Evolutionary conservation across 2,113 vertebrate genomes (phyloP).

Genomic region (Chlamydotis undulata): DNA sequence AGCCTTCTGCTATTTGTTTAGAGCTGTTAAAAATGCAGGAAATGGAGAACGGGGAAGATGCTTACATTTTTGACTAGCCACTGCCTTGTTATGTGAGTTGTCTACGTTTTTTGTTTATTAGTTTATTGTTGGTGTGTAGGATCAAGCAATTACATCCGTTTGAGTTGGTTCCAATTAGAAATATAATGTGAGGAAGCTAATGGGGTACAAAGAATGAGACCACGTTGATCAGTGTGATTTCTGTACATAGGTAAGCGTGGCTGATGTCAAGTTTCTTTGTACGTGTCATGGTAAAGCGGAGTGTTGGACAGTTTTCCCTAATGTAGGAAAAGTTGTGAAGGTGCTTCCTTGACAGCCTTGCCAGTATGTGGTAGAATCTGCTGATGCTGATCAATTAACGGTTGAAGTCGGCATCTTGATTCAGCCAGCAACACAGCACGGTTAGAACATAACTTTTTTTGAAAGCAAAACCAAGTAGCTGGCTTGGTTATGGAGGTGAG

Average conservation of each 20-base stretch:
- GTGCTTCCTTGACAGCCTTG: background rate
- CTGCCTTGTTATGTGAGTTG: background rate
- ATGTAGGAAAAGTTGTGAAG: background rate
- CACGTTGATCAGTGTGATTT: background rate
- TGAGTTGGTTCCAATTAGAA: background rate
- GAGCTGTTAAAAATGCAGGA: slow-evolving; percentile 13
- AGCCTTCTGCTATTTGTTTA: slow-evolving; percentile 7
- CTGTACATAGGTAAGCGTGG: background rate
- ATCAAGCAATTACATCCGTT: background rate
- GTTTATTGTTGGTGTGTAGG: background rate
- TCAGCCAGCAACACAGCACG: background rate
- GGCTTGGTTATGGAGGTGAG: background rate
- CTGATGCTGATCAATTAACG: background rate
- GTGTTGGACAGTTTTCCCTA: background rate
- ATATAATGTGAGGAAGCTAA: background rate
- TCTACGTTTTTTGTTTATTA: background rate
- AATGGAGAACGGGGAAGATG: background rate
- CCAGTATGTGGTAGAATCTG: fast-evolving
- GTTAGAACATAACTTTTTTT: background rate
- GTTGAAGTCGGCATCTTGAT: background rate
- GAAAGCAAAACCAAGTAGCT: background rate
- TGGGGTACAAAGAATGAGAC: background rate
- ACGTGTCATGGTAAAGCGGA: background rate
- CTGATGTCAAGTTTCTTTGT: background rate
- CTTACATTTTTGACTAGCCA: background rate